Conservation (phyloP, 2,797 vertebrate genomes). For the Sebastes iracundus region DNA sequence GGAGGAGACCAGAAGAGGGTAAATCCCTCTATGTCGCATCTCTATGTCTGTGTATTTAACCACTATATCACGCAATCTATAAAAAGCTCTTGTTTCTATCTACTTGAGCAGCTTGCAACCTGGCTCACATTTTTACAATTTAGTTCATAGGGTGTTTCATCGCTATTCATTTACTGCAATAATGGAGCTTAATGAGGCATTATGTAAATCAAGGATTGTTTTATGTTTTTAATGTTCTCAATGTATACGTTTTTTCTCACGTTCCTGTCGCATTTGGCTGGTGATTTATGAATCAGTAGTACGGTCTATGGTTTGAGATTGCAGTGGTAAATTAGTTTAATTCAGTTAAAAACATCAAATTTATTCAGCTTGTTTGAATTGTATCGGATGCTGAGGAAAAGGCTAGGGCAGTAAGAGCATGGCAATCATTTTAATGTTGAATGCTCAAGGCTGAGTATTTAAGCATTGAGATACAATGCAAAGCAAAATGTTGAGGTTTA, state of each 20-base stretch:
- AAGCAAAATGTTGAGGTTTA: not conserved
- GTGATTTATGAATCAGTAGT: not conserved
- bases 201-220: not conserved
- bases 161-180: not conserved
- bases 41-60: not conserved
- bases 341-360: not conserved
- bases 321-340: not conserved
- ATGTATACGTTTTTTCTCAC: no score
- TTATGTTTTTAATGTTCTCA: not conserved
- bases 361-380: not conserved
- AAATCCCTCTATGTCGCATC: slow-evolving; percentile 26
- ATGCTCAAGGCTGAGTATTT: not conserved
- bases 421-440: no score
- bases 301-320: not conserved
- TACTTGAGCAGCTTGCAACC: no score
- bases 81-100: not conserved
- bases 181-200: not conserved
- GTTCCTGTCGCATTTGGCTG: not conserved
- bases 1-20: not conserved
- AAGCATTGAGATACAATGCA: not conserved
- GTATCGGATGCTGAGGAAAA: not conserved
- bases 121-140: not conserved
- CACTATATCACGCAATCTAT: not conserved
- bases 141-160: not conserved
- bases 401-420: not conserved